Base-by-base conservation (phyloP, 2,797 vertebrate species). In the Synanceia verrucosa region DNA sequence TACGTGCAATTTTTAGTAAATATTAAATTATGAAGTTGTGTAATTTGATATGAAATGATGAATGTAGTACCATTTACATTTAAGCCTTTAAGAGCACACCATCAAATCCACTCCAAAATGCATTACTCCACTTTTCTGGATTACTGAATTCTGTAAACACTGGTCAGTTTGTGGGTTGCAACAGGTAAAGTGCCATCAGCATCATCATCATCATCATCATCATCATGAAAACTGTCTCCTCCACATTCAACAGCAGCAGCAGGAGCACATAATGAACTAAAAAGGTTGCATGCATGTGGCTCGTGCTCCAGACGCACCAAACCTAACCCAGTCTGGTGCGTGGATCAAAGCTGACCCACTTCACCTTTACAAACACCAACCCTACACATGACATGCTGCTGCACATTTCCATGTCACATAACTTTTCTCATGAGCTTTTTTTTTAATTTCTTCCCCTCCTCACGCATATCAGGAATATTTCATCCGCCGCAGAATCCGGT, bases 331-430 rank as follows among this genome's bases (percentile, higher is more conserved):
- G 51, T 1, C 73, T 68, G 48, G 59, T 58, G 66, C 59, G 33
- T 18, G 70, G 31, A 52, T 51, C 34, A 52, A 31, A 44, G 50
- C 43, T 66, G 70, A 78, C 76, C 76, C 76, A 78, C 67, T 74
- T 74, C 46, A 56, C 48, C 51, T 43, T n/a, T 4, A 41, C 31
- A 16, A 21, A 29, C n/a, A 14, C 41, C 0, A n/a, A 52, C 44
- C 6, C 57, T 43, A 51, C 70, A 28, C 41, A 21, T 18, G 36
- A 11, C 52, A 50, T 6, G 41, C 63, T 9, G 64, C 51, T 41
- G 19, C 66, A 24, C 1, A n/a, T 37, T 5, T 7, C 44, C 41
- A 8, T 7, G 26, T 44, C 73, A 19, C 56, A 26, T 4, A 84
- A 79, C 59, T 85, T 82, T 79, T 64, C 36, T 6, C 3, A 0